phyloP scores from a whole-genome alignment of 1,140 invertebrate species.

The Reticulitermes speratus region DNA sequence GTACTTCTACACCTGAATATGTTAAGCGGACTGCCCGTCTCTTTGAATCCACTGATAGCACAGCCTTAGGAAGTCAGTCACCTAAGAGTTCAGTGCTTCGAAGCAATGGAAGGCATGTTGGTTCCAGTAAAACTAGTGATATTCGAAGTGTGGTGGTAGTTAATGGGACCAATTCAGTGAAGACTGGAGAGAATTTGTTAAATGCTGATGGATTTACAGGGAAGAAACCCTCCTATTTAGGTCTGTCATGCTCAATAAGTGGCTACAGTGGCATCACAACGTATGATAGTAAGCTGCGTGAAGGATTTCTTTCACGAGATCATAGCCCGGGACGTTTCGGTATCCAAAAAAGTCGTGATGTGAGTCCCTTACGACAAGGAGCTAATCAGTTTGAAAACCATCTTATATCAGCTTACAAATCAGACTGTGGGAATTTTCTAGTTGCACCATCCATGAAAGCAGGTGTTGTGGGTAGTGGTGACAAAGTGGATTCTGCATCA shows the following conservation, averaged over 20 bases:
- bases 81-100: background rate
- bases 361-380: conserved; percentile 31
- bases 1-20: conserved; percentile 43
- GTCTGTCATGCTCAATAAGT: conserved; percentile 84
- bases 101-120: background rate
- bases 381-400: conserved; percentile 16
- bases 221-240: conserved; percentile 77
- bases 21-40: conserved; percentile 44
- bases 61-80: conserved; percentile 11
- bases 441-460: conserved; percentile 7
- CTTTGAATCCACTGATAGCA: conserved; percentile 45
- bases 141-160: background rate
- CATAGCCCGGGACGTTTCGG: conserved; percentile 35
- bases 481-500: background rate
- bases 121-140: background rate
- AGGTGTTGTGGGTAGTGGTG: background rate
- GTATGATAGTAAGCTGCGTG: conserved; percentile 74
- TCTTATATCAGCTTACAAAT: background rate
- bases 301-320: conserved; percentile 55
- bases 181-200: background rate
- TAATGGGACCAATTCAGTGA: conserved; percentile 9
- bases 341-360: conserved; percentile 26
- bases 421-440: conserved; percentile 27
- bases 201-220: background rate
- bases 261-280: conserved; percentile 83